Base-by-base conservation (phyloP, 2,113 vertebrate genomes). In the Tretioscincus oriximinensis region DNA sequence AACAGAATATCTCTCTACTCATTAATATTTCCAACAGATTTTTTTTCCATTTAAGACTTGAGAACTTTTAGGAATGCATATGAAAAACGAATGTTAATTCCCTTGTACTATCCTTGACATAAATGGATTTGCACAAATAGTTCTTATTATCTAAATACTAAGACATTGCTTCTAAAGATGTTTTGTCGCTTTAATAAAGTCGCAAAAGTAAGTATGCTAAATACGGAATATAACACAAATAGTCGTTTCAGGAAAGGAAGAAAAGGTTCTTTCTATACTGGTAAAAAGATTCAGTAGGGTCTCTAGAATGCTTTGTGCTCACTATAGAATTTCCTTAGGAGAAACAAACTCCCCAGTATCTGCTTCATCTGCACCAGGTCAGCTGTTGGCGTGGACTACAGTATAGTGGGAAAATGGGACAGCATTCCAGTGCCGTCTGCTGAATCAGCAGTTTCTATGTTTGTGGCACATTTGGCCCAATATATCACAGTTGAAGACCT, bases 1-100 rank as follows among this genome's bases (percentile, higher is more conserved):
- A 85, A 93, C 87, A 92, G 84, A 81, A 77, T 89, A 84, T 90
- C 74, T 85, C 87, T 90, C 89, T 93, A 91, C 88, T 94, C 88
- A 86, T 92, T 91, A 94, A 86, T 29, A 75, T 73, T 81, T 92
- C 87, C 86, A 90, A 92, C 84, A 84, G 86, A 88, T 71, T 80
- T 86, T 88, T 92, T 90, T 90, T 82, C 73, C 80, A 67, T 63
- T 81, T 73, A 87, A 68, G 75, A 86, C 92, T 85, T 86, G 81
- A 72, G 54, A 92, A 92, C 86, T 88, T 90, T 91, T 84, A 87
- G 83, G 60, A 86, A 87, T 80, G 6, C 85, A 75, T 79, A 90
- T 64, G 82, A 84, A 84, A 61, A 91, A 73, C 76, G 73, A 89
- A 68, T 41, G 75, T 12, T 70, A 87, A 78, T 72, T 80, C 65